These are phyloP conservation scores for Apostichopus leukothele DNA, from an alignment of 53 echinoderm and acorn worm species.

Conservation along the genomic window DNA sequence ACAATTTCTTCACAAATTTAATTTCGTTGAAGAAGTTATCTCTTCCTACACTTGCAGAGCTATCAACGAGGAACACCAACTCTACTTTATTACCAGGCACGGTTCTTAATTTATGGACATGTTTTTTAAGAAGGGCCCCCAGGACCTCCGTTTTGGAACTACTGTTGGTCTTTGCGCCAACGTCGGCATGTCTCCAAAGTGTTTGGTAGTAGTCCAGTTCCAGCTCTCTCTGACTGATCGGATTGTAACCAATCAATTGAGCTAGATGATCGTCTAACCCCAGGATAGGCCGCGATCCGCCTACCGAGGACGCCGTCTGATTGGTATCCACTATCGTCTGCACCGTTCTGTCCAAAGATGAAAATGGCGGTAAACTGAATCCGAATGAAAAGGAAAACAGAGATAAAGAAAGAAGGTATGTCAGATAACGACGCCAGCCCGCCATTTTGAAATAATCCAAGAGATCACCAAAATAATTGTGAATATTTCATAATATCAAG, in stretches of 20 bases:
- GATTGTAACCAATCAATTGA: too few relatives aligned
- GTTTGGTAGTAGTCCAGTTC: conserved; percentile 46
- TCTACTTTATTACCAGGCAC: conserved; percentile 75
- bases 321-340: not conserved
- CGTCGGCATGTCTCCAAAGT: conserved; percentile 53
- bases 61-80: conserved; percentile 89
- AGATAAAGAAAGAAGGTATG: not conserved
- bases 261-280: too few relatives aligned
- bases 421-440: not conserved
- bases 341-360: not conserved
- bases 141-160: conserved; percentile 66
- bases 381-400: too few relatives aligned
- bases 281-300: too few relatives aligned
- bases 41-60: conserved; percentile 88
- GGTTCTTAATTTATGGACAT: conserved; percentile 72
- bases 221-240: not conserved
- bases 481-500: not conserved
- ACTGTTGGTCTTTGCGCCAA: conserved; percentile 39
- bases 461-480: not conserved
- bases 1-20: conserved; percentile 85
- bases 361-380: not conserved
- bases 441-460: not conserved
- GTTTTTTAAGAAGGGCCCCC: conserved; percentile 68
- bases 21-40: conserved; percentile 96
- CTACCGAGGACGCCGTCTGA: not conserved